Evolutionary conservation across 2,113 vertebrate genomes (phyloP).

Genomic region (Campylorhamphus procurvoides): DNA sequence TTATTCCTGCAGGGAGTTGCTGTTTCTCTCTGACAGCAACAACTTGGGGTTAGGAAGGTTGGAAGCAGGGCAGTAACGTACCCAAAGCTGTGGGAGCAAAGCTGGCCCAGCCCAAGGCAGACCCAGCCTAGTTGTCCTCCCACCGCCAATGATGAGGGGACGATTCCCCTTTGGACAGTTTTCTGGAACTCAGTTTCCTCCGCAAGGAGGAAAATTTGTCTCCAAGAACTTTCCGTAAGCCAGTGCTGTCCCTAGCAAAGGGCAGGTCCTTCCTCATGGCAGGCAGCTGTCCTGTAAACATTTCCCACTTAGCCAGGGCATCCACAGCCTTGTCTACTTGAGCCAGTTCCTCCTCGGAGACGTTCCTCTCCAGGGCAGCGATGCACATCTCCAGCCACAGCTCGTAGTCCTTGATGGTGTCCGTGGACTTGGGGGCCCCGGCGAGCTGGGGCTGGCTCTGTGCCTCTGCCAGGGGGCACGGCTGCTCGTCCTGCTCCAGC

Average conservation of each 20-base stretch:
- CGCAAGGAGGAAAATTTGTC: slow-evolving; percentile 73
- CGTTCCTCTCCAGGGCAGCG: slow-evolving; percentile 67
- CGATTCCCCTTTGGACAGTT: slow-evolving; percentile 37
- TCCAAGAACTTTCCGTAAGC: slow-evolving; percentile 69
- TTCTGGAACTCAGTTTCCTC: slow-evolving; percentile 68
- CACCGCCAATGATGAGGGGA: slow-evolving; percentile 49
- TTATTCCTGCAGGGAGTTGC: slow-evolving; percentile 39
- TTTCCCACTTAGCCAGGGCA: slow-evolving; percentile 62
- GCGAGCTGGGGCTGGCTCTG: neutral
- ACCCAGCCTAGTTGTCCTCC: slow-evolving; percentile 50
- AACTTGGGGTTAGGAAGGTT: neutral
- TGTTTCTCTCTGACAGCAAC: neutral
- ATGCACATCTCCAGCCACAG: slow-evolving; percentile 74
- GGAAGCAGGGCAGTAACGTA: neutral
- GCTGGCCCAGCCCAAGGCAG: neutral
- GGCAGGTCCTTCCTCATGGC: slow-evolving; percentile 46
- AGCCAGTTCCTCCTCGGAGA: slow-evolving; percentile 68
- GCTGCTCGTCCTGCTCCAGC: slow-evolving; percentile 59
- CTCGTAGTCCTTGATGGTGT: slow-evolving; percentile 56
- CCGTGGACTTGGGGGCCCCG: neutral
- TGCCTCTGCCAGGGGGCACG: neutral
- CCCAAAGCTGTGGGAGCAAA: neutral
- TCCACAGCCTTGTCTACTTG: slow-evolving; percentile 69
- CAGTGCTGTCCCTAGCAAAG: slow-evolving; percentile 6
- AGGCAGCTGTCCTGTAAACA: slow-evolving; percentile 71